Evolutionary conservation across 2,113 vertebrate genomes (phyloP), one percentile per base, ranked within the genome.

Genomic region (Hemiscyllium ocellatum): DNA sequence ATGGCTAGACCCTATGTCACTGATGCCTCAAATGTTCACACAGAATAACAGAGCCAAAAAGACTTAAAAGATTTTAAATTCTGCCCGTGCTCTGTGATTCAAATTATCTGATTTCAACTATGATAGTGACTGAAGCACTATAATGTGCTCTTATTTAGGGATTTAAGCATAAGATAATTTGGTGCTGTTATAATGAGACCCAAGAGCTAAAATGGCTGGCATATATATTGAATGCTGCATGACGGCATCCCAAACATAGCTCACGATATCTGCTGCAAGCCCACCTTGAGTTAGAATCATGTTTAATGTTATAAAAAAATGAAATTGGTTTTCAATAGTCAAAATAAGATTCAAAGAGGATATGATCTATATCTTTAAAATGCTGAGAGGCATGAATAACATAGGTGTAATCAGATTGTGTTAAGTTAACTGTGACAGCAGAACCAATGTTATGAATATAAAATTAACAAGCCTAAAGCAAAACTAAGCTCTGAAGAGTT

Each of bases 381-480:
- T 80, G 37, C 80, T 83, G 80, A 83, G 80, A 83, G 37, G 37
- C 80, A 47, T 83, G 80, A n/a, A 83, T 83, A 83, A 42, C 20
- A 6, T 47, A 83, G n/a, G 19, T 83, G 80, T 83, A 83, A 83
- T 37, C 80, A 83, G 37, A 6, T 83, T 47, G 19, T 83, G 56
- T 19, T 83, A 83, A 83, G 37, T 83, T 83, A 66, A 90, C 86
- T 89, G 50, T 89, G 89, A 93, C 29, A 37, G 89, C 56, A 93
- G 56, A 93, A 66, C 61, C 66, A 93, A 20, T n/a, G 56, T 37
- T 65, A 20, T 20, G 5, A 37, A 68, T 37, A n/a, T 91, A 68
- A 66, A 93, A n/a, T 65, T 91, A 65, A 68, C 61, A 93, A 93
- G 89, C 24, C 87, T 91, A 91, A 61, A 91, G 52, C 29, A n/a